Percentiles rank a stretch among this genome's conserved stretches.
Evolutionary conservation across 2,888 invertebrate species (phyloP).

Genomic region (Luperina nickerlii): DNA sequence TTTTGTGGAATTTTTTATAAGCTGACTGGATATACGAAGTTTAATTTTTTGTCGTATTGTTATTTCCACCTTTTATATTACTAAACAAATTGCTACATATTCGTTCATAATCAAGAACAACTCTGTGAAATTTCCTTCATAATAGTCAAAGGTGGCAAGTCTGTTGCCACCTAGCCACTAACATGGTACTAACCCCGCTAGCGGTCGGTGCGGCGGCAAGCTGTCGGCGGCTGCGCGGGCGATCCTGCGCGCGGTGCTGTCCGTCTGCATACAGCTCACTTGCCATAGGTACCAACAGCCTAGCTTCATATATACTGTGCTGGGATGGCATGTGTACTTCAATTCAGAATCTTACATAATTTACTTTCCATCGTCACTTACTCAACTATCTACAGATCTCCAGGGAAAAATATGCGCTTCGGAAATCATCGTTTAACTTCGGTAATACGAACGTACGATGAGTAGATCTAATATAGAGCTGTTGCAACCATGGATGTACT

Average conservation of each 20-base stretch:
- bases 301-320: not conserved
- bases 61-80: not conserved
- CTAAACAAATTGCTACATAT: not conserved
- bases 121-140: not conserved
- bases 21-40: too few species aligned
- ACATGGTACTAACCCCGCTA: slow-evolving; percentile 56
- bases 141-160: not conserved
- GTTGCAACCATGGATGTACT: not conserved
- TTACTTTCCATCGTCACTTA: not conserved
- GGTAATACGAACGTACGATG: not conserved
- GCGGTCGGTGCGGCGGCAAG: slow-evolving; percentile 78
- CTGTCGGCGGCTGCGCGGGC: slow-evolving; percentile 79
- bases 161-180: not conserved
- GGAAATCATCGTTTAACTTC: not conserved
- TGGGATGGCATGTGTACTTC: slow-evolving; percentile 7
- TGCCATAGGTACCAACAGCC: slow-evolving; percentile 82
- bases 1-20: too few species aligned
- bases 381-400: not conserved
- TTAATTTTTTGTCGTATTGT: too few species aligned
- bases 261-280: slow-evolving; percentile 85
- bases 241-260: slow-evolving; percentile 82
- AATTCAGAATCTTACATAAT: slow-evolving; percentile 1
- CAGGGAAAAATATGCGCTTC: not conserved
- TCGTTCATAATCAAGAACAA: not conserved
- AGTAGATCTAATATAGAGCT: not conserved